These are phyloP conservation scores for Ammodytes marinus DNA, from an alignment of 2,113 vertebrate species.

Conservation along the genomic window DNA sequence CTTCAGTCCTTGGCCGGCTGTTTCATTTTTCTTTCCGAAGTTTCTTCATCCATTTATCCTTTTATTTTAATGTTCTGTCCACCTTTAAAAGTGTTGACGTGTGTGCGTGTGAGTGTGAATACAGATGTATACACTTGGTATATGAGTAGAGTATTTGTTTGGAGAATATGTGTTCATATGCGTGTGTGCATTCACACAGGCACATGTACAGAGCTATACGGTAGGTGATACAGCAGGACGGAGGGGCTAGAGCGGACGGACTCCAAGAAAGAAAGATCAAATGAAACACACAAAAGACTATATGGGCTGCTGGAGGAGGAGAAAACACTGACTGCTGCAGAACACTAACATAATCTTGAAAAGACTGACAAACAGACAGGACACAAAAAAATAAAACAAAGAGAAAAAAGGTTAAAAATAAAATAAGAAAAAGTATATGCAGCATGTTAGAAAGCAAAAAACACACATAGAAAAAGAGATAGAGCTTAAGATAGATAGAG, in stretches of 20 bases:
- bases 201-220: conserved; percentile 3
- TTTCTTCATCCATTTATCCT: conserved; percentile 19
- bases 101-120: background rate
- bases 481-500: conserved; percentile 47
- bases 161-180: background rate
- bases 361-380: conserved; percentile 14
- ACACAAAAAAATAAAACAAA: conserved; percentile 8
- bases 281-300: conserved; percentile 22
- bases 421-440: conserved; percentile 1
- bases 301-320: conserved; percentile 16
- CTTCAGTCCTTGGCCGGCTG: conserved; percentile 41
- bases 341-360: conserved; percentile 4
- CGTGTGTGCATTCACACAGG: background rate
- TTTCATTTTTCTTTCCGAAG: conserved; percentile 38
- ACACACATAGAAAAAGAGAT: conserved; percentile 75
- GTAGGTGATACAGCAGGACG: background rate
- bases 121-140: background rate
- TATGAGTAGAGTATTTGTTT: conserved; percentile 1
- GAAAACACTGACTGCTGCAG: conserved; percentile 17
- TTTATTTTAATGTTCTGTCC: conserved; percentile 11
- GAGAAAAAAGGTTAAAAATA: background rate
- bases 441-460: conserved; percentile 35
- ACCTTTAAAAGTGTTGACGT: background rate
- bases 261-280: conserved; percentile 31
- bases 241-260: conserved; percentile 18